Percentiles rank a stretch among this genome's conserved stretches.
These are phyloP conservation scores for Drosophila bocqueti DNA, from an alignment of 1,140 invertebrate species.

Conservation along the genomic window DNA sequence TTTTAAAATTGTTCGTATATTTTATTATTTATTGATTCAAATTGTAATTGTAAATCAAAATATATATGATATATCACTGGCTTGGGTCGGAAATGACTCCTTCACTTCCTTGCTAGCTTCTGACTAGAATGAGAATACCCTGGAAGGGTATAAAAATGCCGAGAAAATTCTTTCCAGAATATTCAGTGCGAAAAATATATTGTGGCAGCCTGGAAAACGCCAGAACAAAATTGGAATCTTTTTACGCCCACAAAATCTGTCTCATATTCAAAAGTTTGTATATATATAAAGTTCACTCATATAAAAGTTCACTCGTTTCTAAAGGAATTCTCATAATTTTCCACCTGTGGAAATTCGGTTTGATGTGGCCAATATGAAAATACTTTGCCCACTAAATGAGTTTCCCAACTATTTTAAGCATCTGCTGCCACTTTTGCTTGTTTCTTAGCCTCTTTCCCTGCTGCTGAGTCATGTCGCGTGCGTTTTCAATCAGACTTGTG, in stretches of 20 bases:
- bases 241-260: conserved; percentile 13
- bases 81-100: neutral
- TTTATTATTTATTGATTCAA: too few relatives aligned
- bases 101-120: neutral
- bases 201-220: conserved; percentile 41
- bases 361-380: conserved; percentile 60
- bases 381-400: conserved; percentile 66
- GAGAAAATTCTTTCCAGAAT: conserved; percentile 7
- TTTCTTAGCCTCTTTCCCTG: conserved; percentile 11
- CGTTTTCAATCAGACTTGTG: conserved; percentile 44
- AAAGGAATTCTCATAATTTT: conserved; percentile 42
- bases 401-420: conserved; percentile 69
- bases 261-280: neutral
- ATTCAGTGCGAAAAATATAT: neutral
- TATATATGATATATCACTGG: too few relatives aligned
- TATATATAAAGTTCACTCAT: neutral
- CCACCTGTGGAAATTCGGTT: conserved; percentile 65
- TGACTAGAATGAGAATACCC: neutral
- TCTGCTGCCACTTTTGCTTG: conserved; percentile 25
- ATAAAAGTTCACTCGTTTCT: neutral
- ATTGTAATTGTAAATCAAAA: too few relatives aligned
- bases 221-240: conserved; percentile 37
- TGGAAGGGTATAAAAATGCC: neutral
- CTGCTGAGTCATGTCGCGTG: conserved; percentile 72
- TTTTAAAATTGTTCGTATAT: too few relatives aligned